Evolutionary conservation across 2,888 invertebrate species (phyloP), one percentile per base, ranked within the genome.

Genomic region (Lycocerus yunnanus): DNA sequence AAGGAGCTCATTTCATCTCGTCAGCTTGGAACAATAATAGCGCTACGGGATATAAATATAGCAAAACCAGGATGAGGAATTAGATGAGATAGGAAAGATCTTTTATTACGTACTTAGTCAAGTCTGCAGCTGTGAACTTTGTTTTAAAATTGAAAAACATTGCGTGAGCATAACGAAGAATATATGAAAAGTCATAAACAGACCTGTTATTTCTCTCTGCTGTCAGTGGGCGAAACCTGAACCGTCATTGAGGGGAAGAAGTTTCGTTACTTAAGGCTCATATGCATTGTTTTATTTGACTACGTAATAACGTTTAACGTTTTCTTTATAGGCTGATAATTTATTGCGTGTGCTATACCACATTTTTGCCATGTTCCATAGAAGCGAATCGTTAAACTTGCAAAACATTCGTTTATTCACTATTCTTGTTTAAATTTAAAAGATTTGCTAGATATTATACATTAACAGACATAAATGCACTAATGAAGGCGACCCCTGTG

Each of bases 81-180:
- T 76, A 76, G 71, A 76, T 67, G 69, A 76, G 76, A 76, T 73
- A 67, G 69, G 71, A 73, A 73, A 76, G 68, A 73, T 69, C 73
- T 82, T 85, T 85, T 85, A 86, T 84, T 83, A 80, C 83, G 80
- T 83, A 83, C 84, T 84, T 84, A 84, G 83, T 82, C 81, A 79
- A 77, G 78, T 79, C 82, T 78, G 83, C 84, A 85, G 84, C 83
- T 84, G 84, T 80, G 81, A 79, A 81, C 81, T 77, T 74, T 79
- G 75, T 80, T 79, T 80, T 81, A 81, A 85, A 86, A 86, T 86
- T 85, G 85, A 85, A 84, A 86, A 84, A 85, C 84, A 86, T 85
- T 84, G 84, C 84, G 80, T 81, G 81, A 81, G 79, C 81, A 78
- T 80, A 79, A 80, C 78, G 79, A 80, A 80, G 78, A 80, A 81